Evolutionary conservation across 30 jellyfish, hydroid and myxozoan genomes (phyloP), one percentile per base, ranked within the genome.

Genomic region (Sanderia malayensis): DNA sequence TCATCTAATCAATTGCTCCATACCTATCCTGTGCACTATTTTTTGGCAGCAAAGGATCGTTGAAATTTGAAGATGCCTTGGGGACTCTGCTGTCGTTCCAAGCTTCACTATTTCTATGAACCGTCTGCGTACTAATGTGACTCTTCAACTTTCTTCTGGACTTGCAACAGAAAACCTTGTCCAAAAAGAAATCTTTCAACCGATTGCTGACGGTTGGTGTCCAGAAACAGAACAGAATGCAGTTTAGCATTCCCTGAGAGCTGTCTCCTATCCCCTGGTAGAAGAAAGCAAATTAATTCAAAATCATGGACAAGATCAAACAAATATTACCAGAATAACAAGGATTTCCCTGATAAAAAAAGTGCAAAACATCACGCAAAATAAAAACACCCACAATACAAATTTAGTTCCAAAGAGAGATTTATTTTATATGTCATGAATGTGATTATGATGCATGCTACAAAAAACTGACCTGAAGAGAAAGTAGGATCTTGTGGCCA

Each of bases 201-300:
- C 76, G 96, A 46, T 68, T 86, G 19, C 81, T 53, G 0, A 91
- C 94, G 57, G 74, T 79, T 55, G 82, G 86, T 19, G 95, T 89
- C 27, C 80, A 84, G 34, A 76, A 33, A 65, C 98, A 91, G 73
- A 91, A 91, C 52, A 91, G 72, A 25, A 91, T 31, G 75, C 96
- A 84, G 57, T 91, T 91, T 58, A 84, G 95, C 73, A 74, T 32
- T 22, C 98, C 98, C 68, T 83, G 96, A 8, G 94, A 72, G 59
- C 86, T 91, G 82, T 91, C 98, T 26, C 98, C 98, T 24, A 91
- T 80, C 22, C 95, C 94, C 98, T 91, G 66, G 2, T 26, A 68
- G 9, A 47, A 26, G 46, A 65, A 66, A 73, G 6, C 6, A 13
- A 49, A 49, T 4, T 24, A 49, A 49, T 9, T 18, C 8, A 41